phyloP scores from a whole-genome alignment of 2,888 invertebrate species.

The Chalcis sispes region DNA sequence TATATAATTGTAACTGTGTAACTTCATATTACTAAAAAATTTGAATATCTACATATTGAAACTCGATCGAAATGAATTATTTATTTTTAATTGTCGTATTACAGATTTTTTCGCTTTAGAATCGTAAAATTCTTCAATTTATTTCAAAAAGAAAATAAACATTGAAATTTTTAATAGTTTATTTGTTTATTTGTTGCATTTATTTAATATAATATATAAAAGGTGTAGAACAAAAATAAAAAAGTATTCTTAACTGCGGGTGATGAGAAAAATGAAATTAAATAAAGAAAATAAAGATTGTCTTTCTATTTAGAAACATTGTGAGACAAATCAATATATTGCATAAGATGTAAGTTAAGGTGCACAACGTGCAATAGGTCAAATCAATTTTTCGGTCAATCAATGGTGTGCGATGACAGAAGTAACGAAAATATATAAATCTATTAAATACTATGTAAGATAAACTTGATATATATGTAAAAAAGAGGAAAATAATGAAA shows the following conservation, averaged over 20 bases:
- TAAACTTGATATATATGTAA: constrained; percentile 37
- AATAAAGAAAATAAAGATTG: constrained; percentile 47
- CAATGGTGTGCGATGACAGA: constrained; percentile 40
- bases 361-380: constrained; percentile 50
- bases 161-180: too few relatives aligned
- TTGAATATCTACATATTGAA: too few relatives aligned
- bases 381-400: constrained; percentile 51
- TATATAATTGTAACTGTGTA: too few relatives aligned
- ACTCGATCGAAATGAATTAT: too few relatives aligned
- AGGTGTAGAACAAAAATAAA: too few relatives aligned
- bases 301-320: constrained; percentile 48
- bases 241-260: constrained; percentile 50
- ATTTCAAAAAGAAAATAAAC: too few relatives aligned
- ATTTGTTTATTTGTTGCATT: too few relatives aligned
- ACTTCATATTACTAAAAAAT: too few relatives aligned
- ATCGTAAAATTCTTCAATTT: too few relatives aligned
- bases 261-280: constrained; percentile 36
- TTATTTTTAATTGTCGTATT: too few relatives aligned
- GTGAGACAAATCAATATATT: constrained; percentile 54
- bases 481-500: constrained; percentile 48
- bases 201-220: too few relatives aligned
- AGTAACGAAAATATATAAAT: constrained; percentile 41
- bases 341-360: constrained; percentile 45
- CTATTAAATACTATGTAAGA: constrained; percentile 39
- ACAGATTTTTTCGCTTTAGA: too few relatives aligned